Conservation (phyloP, 2,113 vertebrate genomes). For the Oriolus oriolus region DNA sequence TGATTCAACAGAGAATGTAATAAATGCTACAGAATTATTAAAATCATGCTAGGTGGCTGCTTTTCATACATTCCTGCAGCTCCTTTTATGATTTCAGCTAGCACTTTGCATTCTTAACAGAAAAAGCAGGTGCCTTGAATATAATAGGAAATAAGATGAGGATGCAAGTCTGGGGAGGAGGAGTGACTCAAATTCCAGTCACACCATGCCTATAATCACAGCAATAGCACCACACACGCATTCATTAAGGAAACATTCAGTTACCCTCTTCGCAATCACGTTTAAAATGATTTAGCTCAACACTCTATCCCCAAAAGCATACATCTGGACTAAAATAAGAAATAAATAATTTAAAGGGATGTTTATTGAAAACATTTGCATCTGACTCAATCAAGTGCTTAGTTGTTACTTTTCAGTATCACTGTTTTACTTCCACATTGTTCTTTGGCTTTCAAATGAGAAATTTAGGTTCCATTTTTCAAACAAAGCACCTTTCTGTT, state of each 20-base stretch:
- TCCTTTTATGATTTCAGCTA: neutral
- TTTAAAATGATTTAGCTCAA: constrained; percentile 57
- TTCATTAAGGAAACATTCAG: constrained; percentile 44
- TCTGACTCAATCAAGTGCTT: neutral
- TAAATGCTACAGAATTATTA: constrained; percentile 22
- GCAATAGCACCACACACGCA: neutral
- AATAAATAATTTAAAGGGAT: constrained; percentile 31
- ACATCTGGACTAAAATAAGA: constrained; percentile 27
- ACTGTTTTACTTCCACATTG: neutral
- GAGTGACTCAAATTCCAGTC: constrained; percentile 8
- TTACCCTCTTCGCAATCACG: neutral
- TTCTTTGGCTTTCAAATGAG: neutral
- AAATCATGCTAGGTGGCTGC: neutral
- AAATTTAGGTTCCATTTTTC: neutral
- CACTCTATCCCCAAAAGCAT: constrained; percentile 21
- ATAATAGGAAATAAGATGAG: neutral
- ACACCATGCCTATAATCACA: neutral
- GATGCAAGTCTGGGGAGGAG: neutral
- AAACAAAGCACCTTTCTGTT: neutral
- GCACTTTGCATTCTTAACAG: neutral
- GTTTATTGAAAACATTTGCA: constrained; percentile 57
- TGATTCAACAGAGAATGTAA: neutral
- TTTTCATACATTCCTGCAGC: neutral
- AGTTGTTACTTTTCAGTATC: neutral
- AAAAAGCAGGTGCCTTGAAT: neutral